Conservation (phyloP, 2,113 vertebrate species). For the Ptyas mucosa region DNA sequence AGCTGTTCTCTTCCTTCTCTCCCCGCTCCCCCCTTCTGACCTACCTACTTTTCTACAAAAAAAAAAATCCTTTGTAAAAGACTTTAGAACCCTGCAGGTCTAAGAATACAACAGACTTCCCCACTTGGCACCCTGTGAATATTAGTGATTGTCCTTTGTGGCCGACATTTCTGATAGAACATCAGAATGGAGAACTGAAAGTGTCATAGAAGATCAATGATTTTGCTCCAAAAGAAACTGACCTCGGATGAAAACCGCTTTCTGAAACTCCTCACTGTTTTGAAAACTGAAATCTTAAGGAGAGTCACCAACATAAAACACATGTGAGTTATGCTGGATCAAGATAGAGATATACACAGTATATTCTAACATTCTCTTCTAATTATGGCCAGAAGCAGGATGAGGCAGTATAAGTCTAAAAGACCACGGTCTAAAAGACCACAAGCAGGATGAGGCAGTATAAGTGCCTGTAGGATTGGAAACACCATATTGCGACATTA, state of each 20-base stretch:
- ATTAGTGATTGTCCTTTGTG: background rate
- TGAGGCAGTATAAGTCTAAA: too few species aligned
- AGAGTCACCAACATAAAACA: background rate
- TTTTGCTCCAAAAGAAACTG: background rate
- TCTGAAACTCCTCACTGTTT: background rate
- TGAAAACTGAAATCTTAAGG: background rate
- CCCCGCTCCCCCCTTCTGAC: background rate
- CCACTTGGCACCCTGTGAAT: background rate
- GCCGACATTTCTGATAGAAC: background rate
- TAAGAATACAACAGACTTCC: background rate
- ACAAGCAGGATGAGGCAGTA: background rate
- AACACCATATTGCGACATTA: background rate
- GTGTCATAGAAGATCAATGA: background rate
- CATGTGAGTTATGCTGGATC: background rate
- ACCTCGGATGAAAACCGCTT: background rate
- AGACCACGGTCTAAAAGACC: background rate
- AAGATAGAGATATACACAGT: background rate
- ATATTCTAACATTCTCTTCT: background rate
- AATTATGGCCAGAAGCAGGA: background rate
- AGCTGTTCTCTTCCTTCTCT: background rate
- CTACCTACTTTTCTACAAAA: background rate
- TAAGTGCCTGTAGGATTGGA: background rate
- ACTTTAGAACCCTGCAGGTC: background rate
- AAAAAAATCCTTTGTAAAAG: background rate
- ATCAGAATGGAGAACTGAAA: background rate